A percentile compares a stretch with the other conserved stretches of the same genome.
Conservation (phyloP, 1,140 invertebrate genomes). For the Danaus melanippus region DNA sequence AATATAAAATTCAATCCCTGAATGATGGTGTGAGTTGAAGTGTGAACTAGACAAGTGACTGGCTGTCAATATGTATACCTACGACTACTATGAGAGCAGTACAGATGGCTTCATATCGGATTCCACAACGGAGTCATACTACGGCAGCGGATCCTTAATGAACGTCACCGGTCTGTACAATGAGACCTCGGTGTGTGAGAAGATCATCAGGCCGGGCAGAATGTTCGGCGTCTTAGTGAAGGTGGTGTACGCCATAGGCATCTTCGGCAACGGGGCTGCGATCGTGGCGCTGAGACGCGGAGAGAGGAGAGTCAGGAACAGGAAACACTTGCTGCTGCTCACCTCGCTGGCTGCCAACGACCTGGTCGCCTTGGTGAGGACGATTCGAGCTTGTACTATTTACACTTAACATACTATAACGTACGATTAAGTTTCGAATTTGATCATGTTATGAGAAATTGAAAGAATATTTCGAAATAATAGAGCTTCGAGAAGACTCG, state of each 20-base stretch:
- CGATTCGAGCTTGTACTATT: background rate
- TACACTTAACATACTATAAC: too few species aligned
- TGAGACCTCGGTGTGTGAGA: background rate
- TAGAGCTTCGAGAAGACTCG: too few species aligned
- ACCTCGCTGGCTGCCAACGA: constrained; percentile 84
- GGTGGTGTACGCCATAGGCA: constrained; percentile 59
- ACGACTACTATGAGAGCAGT: too few species aligned
- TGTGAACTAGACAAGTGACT: too few species aligned
- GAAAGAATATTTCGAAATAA: too few species aligned
- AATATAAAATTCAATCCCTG: too few species aligned
- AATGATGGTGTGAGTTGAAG: too few species aligned
- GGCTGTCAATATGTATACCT: too few species aligned
- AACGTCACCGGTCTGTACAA: background rate
- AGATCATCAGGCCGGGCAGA: constrained; percentile 4
- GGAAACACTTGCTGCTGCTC: constrained; percentile 85
- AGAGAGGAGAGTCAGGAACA: constrained; percentile 78
- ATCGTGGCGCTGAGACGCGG: constrained; percentile 55
- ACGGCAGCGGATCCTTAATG: background rate
- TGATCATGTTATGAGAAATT: too few species aligned
- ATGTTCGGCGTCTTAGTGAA: constrained; percentile 24
- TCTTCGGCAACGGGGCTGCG: constrained; percentile 58
- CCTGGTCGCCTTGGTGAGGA: constrained; percentile 80
- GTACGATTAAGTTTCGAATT: too few species aligned
- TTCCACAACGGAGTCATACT: constrained; percentile 4
- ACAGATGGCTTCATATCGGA: background rate